These are phyloP conservation scores for Andrena hattorfiana DNA, from an alignment of 2,888 invertebrate genomes.

Conservation along the genomic window DNA sequence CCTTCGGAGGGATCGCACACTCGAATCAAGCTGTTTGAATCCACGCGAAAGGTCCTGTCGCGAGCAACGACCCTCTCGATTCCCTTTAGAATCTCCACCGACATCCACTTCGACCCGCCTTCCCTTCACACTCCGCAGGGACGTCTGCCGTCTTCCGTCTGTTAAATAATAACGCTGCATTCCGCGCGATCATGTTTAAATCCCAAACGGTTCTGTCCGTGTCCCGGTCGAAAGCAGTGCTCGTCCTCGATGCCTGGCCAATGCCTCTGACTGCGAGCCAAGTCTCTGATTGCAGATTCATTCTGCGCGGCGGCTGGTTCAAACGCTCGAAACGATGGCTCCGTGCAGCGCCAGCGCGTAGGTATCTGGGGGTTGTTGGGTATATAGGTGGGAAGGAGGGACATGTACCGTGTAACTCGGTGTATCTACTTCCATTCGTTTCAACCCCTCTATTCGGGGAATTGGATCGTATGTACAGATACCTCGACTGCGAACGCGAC, in stretches of 20 bases:
- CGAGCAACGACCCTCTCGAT: constrained; percentile 17
- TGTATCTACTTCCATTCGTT: constrained; percentile 57
- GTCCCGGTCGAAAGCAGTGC: not conserved
- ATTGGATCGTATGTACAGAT: constrained; percentile 69
- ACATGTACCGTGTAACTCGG: constrained; percentile 45
- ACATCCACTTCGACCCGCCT: not conserved
- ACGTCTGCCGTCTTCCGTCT: not conserved
- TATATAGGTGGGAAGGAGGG: constrained; percentile 32
- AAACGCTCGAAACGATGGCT: constrained; percentile 55
- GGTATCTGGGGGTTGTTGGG: constrained; percentile 13
- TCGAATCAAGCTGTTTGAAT: constrained; percentile 6
- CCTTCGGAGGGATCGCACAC: constrained; percentile 52
- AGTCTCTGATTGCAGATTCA: constrained; percentile 61
- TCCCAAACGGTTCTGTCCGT: constrained; percentile 41
- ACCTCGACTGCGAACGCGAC: constrained; percentile 57
- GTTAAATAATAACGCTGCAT: constrained; percentile 50
- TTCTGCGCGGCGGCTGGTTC: constrained; percentile 42
- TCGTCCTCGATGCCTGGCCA: constrained; percentile 24
- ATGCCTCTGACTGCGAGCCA: constrained; percentile 51
- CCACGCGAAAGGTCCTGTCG: not conserved
- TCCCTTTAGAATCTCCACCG: constrained; percentile 16
- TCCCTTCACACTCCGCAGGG: no score
- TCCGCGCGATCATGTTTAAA: constrained; percentile 43
- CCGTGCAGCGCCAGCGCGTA: constrained; percentile 2
- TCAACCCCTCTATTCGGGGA: constrained; percentile 62